Base-by-base conservation (phyloP, 1,140 invertebrate species). In the Schmidtea mediterranea region DNA sequence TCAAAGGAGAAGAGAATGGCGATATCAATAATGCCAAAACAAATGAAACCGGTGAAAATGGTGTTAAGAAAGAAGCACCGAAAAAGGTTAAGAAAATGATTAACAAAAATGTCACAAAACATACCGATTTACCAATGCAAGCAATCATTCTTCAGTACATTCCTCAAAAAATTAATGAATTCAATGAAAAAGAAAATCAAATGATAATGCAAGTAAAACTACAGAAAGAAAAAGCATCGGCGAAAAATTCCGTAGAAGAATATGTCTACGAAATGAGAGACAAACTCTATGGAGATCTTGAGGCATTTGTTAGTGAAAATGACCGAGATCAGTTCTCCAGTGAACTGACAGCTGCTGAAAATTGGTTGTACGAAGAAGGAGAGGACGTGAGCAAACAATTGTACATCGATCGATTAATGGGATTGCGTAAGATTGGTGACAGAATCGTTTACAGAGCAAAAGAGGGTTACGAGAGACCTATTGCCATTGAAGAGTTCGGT, bases 241-340 rank as follows among this genome's bases (percentile, higher is more conserved):
- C 80, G 0, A 79, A 86, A 56, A 98, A 98, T 68, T 79, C 82
- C 2, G 71, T 98, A 1, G 90, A 98, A 65, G 90, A 98, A 66
- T 97, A 92, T 59, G 81, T 97, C 15, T 97, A 97, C 61, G 86
- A 94, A 54, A 72, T 90, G 60, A 72, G 90, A 48, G 76, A 78
- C 21, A 83, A 86, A 60, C 57, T 89, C 13, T 71, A 66, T 6
- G 78, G 76, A 49, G 71, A 77, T 21, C 68, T 84, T 19, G 76
- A 76, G 49, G 69, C 73, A 6, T 95, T 75, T 58, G 72, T 87
- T 1, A 68, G 73, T 2, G 77, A 82, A 50, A 59, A 68, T 58
- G 69, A 69, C 8, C 71, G 76, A 53, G 69, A 73, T 45, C 55
- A 65, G 0, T 73, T 92, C 48, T 73, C 73, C 36, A 58, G 65